Evolutionary conservation across 2,113 vertebrate genomes (phyloP), one percentile per base, ranked within the genome.

Genomic region (Neomonachus schauinslandi): DNA sequence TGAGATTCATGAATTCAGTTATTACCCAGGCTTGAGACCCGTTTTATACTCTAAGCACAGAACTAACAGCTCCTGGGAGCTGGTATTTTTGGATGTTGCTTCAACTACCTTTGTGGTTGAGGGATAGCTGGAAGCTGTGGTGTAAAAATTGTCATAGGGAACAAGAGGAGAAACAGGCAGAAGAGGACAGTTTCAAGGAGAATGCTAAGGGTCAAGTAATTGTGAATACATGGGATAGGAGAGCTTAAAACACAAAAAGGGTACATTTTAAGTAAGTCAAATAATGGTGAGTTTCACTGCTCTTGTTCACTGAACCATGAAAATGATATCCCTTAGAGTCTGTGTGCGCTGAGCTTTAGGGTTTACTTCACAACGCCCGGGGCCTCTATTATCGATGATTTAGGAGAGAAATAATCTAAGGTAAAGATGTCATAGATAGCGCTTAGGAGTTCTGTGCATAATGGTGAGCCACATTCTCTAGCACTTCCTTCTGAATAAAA

Each of bases 71-170:
- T 99, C 98, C 95, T 98, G 98, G 98, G 99, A 99, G 97, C 98
- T 99, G 99, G 96, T 99, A 99, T 99, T 99, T 99, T 99, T 99
- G 99, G 99, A 99, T 98, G 98, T 98, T 98, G 97, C 97, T 99
- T 99, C 98, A 98, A 98, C 98, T 99, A 98, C 99, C 98, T 99
- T 98, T 99, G 98, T 98, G 98, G 98, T 98, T 98, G 98, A 99
- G 98, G 98, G 99, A 99, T 99, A 98, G 99, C 99, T 99, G 88
- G 98, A 94, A 99, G 99, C 98, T 98, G 99, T 89, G 86, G 97
- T 97, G 96, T 98, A 97, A 98, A 98, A 99, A 99, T 99, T 98
- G 98, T 99, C 98, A 99, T 57, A 55, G 61, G 94, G 96, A 99
- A 98, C 98, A 98, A 98, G 96, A 97, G 90, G 87, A 98, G 95